Percentiles rank a stretch among this genome's conserved stretches.
Conservation (phyloP, 2,797 vertebrate species). For the Phalloptychus januarius region DNA sequence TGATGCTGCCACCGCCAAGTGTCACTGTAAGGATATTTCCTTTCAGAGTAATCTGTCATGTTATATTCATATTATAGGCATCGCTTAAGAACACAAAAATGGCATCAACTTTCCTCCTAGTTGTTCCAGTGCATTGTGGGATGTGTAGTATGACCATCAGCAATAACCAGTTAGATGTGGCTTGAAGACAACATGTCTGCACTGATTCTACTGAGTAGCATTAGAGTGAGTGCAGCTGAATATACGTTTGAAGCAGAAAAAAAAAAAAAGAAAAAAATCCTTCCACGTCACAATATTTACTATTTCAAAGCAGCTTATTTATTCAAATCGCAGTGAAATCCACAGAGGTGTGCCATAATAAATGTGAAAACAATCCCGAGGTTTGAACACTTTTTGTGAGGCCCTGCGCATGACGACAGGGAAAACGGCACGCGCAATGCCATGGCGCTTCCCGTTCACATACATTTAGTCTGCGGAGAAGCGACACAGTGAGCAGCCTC, state of each 20-base stretch:
- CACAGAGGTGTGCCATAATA: not conserved
- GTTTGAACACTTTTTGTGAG: not conserved
- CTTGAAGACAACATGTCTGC: not conserved
- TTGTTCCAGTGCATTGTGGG: not conserved
- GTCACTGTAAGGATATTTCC: not conserved
- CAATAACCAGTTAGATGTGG: not conserved
- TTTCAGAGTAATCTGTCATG: not conserved
- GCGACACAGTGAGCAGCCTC: conserved; percentile 61
- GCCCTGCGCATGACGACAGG: conserved; percentile 18
- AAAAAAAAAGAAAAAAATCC: no score
- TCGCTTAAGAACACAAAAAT: not conserved
- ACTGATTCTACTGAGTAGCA: not conserved
- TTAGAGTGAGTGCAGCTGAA: not conserved
- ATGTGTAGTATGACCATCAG: not conserved
- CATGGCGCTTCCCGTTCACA: conserved; percentile 35
- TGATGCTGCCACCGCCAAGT: not conserved
- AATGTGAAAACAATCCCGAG: not conserved
- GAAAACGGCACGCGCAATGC: conserved; percentile 44
- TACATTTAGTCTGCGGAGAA: conserved; percentile 42
- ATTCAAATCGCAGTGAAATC: not conserved
- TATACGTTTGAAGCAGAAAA: no score
- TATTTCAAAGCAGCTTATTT: not conserved
- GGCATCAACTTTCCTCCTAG: not conserved
- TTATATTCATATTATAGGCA: not conserved
- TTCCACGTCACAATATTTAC: not conserved